Evolutionary conservation across 2,797 vertebrate genomes (phyloP).

Genomic region (Mionectes olivaceus): DNA sequence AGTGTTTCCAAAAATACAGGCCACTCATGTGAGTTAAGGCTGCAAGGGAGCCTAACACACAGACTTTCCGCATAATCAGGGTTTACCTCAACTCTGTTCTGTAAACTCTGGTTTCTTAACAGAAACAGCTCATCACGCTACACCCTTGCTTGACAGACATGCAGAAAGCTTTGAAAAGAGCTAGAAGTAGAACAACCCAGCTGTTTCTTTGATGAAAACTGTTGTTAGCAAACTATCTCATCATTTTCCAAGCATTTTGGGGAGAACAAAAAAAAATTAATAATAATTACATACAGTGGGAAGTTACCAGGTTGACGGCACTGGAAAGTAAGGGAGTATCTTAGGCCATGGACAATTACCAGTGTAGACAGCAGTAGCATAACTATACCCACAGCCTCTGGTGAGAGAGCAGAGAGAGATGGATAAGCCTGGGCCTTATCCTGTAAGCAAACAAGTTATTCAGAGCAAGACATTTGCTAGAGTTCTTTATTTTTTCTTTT

Average conservation of each 20-base stretch:
- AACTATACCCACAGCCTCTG: not conserved
- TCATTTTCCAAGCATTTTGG: slow-evolving; percentile 9
- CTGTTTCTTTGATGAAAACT: slow-evolving; percentile 47
- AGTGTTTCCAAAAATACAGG: slow-evolving; percentile 58
- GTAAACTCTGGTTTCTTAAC: slow-evolving; percentile 73
- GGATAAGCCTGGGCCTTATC: not conserved
- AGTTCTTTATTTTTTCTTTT: not conserved
- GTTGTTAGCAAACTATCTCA: slow-evolving; percentile 52
- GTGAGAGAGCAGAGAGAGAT: not conserved
- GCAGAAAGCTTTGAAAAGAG: slow-evolving; percentile 33
- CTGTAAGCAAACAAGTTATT: not conserved
- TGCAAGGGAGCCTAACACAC: slow-evolving; percentile 28
- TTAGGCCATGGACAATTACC: not conserved
- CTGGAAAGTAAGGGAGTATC: not conserved
- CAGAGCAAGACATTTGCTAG: not conserved
- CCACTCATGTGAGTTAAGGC: slow-evolving; percentile 42
- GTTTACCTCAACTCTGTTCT: slow-evolving; percentile 72
- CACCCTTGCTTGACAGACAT: slow-evolving; percentile 38
- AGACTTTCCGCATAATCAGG: slow-evolving; percentile 59
- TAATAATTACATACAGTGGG: not conserved
- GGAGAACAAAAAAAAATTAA: not conserved
- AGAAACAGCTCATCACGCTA: slow-evolving; percentile 68
- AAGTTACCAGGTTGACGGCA: not conserved
- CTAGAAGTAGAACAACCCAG: not conserved
- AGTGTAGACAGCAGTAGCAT: not conserved